phyloP scores from a whole-genome alignment of 2,113 vertebrate species.

The Strigops habroptila region DNA sequence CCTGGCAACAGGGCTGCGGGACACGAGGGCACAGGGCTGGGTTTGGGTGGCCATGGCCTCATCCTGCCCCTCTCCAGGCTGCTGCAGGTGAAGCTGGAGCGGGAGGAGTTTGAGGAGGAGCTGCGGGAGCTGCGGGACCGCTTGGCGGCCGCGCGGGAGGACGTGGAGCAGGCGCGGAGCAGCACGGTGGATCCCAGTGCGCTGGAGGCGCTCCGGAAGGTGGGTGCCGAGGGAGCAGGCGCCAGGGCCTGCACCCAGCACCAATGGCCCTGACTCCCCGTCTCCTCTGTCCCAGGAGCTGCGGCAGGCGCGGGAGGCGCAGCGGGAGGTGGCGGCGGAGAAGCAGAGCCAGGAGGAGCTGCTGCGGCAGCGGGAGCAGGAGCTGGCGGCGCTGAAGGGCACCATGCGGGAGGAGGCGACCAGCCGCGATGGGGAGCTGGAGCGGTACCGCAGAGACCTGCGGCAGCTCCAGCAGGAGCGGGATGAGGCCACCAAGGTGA shows the following conservation, averaged over 20 bases:
- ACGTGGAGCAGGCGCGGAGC: constrained; percentile 64
- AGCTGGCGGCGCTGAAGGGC: constrained; percentile 75
- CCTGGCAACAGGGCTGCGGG: not conserved
- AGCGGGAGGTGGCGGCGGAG: constrained; percentile 71
- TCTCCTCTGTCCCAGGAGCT: constrained; percentile 73
- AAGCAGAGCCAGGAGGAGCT: constrained; percentile 70
- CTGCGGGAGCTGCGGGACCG: constrained; percentile 81
- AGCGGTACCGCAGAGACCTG: constrained; percentile 75
- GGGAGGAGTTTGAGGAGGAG: constrained; percentile 93
- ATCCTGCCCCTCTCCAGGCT: constrained; percentile 69
- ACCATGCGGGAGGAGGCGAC: constrained; percentile 70
- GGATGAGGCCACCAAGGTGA: constrained; percentile 72
- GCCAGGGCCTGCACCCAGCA: fast-evolving
- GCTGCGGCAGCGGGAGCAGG: constrained; percentile 79
- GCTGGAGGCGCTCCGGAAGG: constrained; percentile 71
- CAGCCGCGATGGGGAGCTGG: constrained; percentile 72
- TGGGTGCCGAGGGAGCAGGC: not conserved
- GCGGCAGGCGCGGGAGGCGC: constrained; percentile 57
- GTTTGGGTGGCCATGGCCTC: not conserved
- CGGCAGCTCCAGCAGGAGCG: constrained; percentile 75
- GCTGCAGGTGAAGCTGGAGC: constrained; percentile 87
- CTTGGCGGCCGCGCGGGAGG: constrained; percentile 73
- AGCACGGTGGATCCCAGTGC: constrained; percentile 57
- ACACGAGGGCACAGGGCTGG: fast-evolving
- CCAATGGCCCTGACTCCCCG: fast-evolving